A percentile compares a stretch with the other conserved stretches of the same genome.
Evolutionary conservation across 2,888 invertebrate genomes (phyloP).

Genomic region (Leptopterna dolabrata): DNA sequence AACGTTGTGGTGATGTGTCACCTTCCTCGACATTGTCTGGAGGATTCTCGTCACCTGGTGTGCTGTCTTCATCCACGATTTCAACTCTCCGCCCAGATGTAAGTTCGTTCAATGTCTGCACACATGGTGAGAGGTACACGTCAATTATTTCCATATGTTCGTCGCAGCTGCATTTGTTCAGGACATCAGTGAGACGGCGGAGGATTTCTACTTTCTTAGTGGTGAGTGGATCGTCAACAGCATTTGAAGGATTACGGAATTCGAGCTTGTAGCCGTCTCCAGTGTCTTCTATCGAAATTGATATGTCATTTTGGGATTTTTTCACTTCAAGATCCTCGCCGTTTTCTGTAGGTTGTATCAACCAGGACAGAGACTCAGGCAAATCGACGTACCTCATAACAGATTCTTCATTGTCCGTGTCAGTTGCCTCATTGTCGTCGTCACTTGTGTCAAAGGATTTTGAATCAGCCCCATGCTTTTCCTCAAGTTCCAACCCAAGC

Average conservation of each 20-base stretch:
- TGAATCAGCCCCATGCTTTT: neutral
- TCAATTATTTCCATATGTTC: conserved; percentile 33
- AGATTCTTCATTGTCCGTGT: neutral
- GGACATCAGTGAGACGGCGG: neutral
- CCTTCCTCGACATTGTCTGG: neutral
- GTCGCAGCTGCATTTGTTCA: conserved; percentile 23
- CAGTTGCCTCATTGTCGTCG: neutral
- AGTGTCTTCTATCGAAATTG: neutral
- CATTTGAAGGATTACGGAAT: neutral
- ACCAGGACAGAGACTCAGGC: conserved; percentile 3
- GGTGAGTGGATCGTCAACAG: neutral
- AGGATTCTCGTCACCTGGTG: neutral
- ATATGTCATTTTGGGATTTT: neutral
- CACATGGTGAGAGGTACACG: conserved; percentile 12
- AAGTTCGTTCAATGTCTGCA: conserved; percentile 23
- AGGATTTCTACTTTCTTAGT: conserved; percentile 25
- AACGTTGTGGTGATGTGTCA: neutral
- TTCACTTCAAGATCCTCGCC: neutral
- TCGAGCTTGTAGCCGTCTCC: neutral
- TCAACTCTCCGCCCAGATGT: conserved; percentile 6
- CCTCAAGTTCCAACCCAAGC: neutral
- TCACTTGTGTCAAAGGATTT: neutral
- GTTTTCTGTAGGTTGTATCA: neutral
- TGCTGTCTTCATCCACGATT: neutral
- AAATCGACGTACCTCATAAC: neutral